Evolutionary conservation across 2,797 vertebrate genomes (phyloP).

Genomic region (Clarias platycephalus): DNA sequence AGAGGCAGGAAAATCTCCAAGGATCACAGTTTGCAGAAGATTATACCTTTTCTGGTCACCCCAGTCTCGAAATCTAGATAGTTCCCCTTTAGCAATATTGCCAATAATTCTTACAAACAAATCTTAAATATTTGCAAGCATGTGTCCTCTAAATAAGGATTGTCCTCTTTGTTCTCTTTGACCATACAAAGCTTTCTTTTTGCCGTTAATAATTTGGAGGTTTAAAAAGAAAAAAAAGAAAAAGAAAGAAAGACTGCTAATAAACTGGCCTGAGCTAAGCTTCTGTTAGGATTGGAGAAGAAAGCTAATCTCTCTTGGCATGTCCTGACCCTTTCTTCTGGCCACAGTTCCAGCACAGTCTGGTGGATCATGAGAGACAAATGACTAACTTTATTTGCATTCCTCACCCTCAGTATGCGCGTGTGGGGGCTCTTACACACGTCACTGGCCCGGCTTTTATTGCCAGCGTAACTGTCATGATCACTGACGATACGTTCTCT

Average conservation of each 20-base stretch:
- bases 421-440: slow-evolving; percentile 33
- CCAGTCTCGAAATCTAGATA: not conserved
- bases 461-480: slow-evolving; percentile 43
- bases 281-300: slow-evolving; percentile 30
- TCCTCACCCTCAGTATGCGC: slow-evolving; percentile 47
- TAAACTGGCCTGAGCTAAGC: slow-evolving; percentile 20
- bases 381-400: slow-evolving; percentile 42
- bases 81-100: not conserved
- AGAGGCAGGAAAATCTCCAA: not conserved
- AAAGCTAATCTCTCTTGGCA: slow-evolving; percentile 40
- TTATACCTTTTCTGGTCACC: not conserved
- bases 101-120: not conserved
- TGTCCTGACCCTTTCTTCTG: slow-evolving; percentile 37
- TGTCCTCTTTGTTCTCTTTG: not conserved
- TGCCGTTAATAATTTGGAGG: not conserved
- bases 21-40: not conserved
- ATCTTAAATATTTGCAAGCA: not conserved
- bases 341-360: slow-evolving; percentile 23
- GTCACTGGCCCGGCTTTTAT: slow-evolving; percentile 45
- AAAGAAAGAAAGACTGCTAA: not conserved
- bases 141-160: not conserved
- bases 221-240: not conserved
- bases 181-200: not conserved
- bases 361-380: slow-evolving; percentile 36
- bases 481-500: slow-evolving; percentile 33